Percentiles rank a stretch among this genome's conserved stretches.
Evolutionary conservation across 1,140 invertebrate genomes (phyloP).

Genomic region (Asbolus verrucosus): DNA sequence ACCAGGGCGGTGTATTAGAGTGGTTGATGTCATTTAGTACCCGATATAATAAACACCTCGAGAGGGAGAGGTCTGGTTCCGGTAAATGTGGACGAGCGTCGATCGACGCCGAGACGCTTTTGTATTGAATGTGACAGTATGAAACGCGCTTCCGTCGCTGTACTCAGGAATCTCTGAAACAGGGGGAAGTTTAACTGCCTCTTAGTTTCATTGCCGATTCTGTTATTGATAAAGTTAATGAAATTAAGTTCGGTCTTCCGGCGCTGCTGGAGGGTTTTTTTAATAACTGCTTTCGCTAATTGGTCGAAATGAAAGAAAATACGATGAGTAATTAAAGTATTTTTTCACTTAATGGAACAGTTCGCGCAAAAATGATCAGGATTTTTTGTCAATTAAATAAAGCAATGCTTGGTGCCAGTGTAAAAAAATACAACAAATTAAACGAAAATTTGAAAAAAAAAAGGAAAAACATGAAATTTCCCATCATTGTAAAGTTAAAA

Average conservation of each 20-base stretch:
- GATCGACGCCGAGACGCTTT: conserved; percentile 46
- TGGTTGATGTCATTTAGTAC: conserved; percentile 45
- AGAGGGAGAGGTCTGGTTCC: conserved; percentile 40
- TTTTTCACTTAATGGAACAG: too few species aligned
- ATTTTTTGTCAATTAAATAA: too few species aligned
- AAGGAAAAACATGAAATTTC: too few species aligned
- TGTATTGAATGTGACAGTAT: conserved; percentile 41
- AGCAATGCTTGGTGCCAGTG: too few species aligned
- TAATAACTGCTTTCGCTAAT: conserved; percentile 33
- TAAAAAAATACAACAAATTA: too few species aligned
- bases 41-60: conserved; percentile 49
- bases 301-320: not conserved
- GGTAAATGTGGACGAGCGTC: conserved; percentile 41
- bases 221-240: conserved; percentile 33
- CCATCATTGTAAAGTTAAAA: too few species aligned
- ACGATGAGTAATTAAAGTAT: not conserved
- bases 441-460: too few species aligned
- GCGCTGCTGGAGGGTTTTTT: not conserved
- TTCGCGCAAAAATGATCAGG: too few species aligned
- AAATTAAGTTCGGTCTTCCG: conserved; percentile 23
- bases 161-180: conserved; percentile 21
- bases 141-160: conserved; percentile 40
- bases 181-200: conserved; percentile 32
- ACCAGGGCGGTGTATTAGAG: conserved; percentile 23
- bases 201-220: conserved; percentile 39